phyloP scores from a whole-genome alignment of 2,888 invertebrate genomes.

The Drosophila picticornis region DNA sequence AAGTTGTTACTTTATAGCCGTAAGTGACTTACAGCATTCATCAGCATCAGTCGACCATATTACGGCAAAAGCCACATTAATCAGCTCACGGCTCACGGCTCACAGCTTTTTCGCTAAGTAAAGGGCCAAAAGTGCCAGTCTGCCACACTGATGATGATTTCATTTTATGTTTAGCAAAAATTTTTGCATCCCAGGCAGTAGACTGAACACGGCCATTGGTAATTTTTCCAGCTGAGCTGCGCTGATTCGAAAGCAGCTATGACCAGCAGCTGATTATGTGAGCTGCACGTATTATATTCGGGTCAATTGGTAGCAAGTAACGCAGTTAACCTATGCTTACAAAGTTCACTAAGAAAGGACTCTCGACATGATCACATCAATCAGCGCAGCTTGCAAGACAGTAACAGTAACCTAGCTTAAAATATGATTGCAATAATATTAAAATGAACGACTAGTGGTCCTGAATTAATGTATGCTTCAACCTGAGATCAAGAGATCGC shows the following conservation, averaged over 20 bases:
- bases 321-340: constrained; percentile 33
- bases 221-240: constrained; percentile 62
- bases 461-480: neutral
- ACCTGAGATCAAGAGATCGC: neutral
- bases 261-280: constrained; percentile 31
- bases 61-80: constrained; percentile 61
- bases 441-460: neutral
- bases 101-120: constrained; percentile 8
- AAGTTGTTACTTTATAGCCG: constrained; percentile 43
- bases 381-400: constrained; percentile 17
- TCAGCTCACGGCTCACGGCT: constrained; percentile 34
- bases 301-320: constrained; percentile 34
- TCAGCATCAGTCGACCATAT: constrained; percentile 49
- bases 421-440: neutral
- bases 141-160: constrained; percentile 47
- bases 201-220: constrained; percentile 43
- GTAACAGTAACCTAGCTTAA: neutral
- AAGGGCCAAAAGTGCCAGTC: constrained; percentile 37
- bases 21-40: constrained; percentile 60
- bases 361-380: constrained; percentile 42
- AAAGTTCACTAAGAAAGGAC: constrained; percentile 31
- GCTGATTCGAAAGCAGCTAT: constrained; percentile 19
- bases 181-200: neutral
- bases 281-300: constrained; percentile 44
- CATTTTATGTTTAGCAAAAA: constrained; percentile 36